Evolutionary conservation across 2,888 invertebrate genomes (phyloP).

Genomic region (Hanleya hanleyi): DNA sequence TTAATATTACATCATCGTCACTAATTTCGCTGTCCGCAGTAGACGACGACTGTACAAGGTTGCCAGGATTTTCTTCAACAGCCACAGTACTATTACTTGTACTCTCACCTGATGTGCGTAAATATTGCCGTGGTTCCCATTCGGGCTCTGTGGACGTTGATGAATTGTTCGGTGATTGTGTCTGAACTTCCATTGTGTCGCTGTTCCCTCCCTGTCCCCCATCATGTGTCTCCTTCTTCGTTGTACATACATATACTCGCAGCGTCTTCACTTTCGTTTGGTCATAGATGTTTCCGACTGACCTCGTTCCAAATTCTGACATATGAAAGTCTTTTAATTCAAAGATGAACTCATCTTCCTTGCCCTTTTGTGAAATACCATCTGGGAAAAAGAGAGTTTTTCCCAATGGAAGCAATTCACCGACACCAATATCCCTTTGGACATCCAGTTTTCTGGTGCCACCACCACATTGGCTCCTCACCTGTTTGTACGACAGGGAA

Average conservation of each 20-base stretch:
- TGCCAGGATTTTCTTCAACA: too few species aligned
- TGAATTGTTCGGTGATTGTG: too few species aligned
- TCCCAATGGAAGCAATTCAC: not conserved
- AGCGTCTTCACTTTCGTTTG: not conserved
- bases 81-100: too few species aligned
- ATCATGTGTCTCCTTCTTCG: not conserved
- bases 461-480: not conserved
- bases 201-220: not conserved
- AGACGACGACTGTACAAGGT: too few species aligned
- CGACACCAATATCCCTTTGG: not conserved
- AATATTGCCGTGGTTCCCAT: not conserved
- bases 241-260: not conserved
- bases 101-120: not conserved
- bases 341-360: not conserved
- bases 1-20: not conserved
- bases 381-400: not conserved
- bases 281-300: not conserved
- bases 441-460: not conserved
- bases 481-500: not conserved
- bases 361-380: not conserved
- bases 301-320: not conserved
- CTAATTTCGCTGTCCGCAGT: too few species aligned
- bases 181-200: not conserved
- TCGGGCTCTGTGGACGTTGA: too few species aligned
- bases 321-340: not conserved